A percentile compares a stretch with the other conserved stretches of the same genome.
Evolutionary conservation across 2,113 vertebrate genomes (phyloP).

Genomic region (Cephalopterus ornatus): DNA sequence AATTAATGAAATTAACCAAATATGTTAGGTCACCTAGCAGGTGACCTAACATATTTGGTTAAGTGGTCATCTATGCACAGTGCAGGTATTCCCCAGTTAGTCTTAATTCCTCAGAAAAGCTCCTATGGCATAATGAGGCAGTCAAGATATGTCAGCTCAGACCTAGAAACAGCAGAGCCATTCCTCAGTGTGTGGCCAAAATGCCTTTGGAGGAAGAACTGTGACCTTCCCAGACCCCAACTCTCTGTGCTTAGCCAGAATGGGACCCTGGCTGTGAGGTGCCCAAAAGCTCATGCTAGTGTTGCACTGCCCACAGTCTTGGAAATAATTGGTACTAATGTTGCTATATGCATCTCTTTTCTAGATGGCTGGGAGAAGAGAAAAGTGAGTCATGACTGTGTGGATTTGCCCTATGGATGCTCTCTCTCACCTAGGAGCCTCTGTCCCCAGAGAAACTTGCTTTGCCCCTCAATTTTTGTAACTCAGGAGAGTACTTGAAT

Average conservation of each 20-base stretch:
- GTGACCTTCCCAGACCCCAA: neutral
- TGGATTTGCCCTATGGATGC: neutral
- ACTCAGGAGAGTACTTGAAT: conserved; percentile 19
- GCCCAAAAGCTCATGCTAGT: neutral
- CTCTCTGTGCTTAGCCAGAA: neutral
- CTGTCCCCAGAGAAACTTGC: neutral
- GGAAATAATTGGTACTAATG: neutral
- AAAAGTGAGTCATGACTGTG: neutral
- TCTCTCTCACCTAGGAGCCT: neutral
- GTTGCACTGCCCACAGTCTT: neutral
- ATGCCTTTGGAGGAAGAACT: neutral
- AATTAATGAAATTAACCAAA: too few relatives aligned
- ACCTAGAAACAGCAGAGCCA: neutral
- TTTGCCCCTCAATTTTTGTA: conserved; percentile 10
- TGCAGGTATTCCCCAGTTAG: neutral
- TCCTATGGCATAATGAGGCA: neutral
- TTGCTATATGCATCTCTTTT: neutral
- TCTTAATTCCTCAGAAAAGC: neutral
- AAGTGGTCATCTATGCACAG: neutral
- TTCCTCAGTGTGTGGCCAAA: neutral
- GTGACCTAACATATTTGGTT: neutral
- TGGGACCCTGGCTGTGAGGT: neutral
- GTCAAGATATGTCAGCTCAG: neutral
- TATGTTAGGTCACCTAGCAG: too few relatives aligned
- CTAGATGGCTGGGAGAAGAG: neutral